A percentile compares a stretch with the other conserved stretches of the same genome.
These are phyloP conservation scores for Hemibagrus guttatus DNA, from an alignment of 2,797 vertebrate species.

Conservation along the genomic window DNA sequence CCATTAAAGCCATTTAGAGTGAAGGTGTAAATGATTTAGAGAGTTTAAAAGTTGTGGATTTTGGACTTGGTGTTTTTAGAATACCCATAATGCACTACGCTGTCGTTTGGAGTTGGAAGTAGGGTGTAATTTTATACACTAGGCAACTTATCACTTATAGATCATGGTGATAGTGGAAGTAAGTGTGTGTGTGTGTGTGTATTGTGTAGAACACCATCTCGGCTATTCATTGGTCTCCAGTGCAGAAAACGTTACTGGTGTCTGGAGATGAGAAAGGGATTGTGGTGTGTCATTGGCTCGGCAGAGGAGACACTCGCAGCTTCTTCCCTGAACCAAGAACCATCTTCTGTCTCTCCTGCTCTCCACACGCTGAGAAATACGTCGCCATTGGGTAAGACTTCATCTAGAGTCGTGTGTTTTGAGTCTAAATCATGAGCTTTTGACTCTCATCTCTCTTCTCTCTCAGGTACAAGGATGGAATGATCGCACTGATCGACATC, in stretches of 20 bases:
- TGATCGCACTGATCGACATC: conserved; percentile 90
- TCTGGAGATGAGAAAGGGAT: conserved; percentile 94
- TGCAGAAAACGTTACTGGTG: conserved; percentile 87
- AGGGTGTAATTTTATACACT: not conserved
- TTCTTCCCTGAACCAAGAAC: conserved; percentile 90
- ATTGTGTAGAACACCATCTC: conserved; percentile 78
- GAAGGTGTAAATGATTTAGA: not conserved
- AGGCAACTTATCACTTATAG: no score
- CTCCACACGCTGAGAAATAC: conserved; percentile 86
- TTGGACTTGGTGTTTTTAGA: not conserved
- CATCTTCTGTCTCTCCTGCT: conserved; percentile 91
- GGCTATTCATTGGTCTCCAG: conserved; percentile 90
- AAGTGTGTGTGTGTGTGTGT: not conserved
- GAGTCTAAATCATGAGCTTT: no score
- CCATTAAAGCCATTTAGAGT: not conserved
- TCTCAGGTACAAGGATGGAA: conserved; percentile 92
- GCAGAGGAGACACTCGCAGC: conserved; percentile 84
- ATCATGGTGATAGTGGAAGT: not conserved
- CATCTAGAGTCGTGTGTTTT: not conserved
- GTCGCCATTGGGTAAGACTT: conserved; percentile 86
- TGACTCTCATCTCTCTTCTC: not conserved
- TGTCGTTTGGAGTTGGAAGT: not conserved
- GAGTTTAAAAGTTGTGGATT: not conserved
- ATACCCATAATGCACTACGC: not conserved
- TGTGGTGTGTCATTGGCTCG: conserved; percentile 86